Conservation (phyloP, 2,888 invertebrate genomes). For the Callyntrura guangdongensis region DNA sequence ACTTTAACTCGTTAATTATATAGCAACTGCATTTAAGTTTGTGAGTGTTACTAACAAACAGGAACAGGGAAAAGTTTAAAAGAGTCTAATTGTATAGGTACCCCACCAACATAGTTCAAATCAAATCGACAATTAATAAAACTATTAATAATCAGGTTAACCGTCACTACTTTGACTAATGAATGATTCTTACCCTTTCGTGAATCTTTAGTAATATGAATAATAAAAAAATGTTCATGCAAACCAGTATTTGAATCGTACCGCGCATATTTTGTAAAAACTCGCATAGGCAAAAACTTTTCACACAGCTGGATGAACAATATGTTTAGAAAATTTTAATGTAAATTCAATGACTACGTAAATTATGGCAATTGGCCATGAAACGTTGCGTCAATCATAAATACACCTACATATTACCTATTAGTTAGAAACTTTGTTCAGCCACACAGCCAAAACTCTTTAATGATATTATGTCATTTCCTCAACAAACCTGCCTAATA, state of each 20-base stretch:
- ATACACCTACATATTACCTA: slow-evolving; percentile 44
- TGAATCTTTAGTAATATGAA: no score
- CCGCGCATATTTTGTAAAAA: neutral
- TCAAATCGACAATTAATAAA: no score
- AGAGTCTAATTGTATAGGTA: no score
- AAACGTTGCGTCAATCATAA: slow-evolving; percentile 56
- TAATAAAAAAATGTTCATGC: neutral
- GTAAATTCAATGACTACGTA: slow-evolving; percentile 1
- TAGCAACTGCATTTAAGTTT: no score
- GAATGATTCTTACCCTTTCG: no score
- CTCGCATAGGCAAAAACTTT: neutral
- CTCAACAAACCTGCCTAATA: slow-evolving; percentile 35
- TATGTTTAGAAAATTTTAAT: neutral
- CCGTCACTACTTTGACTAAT: neutral
- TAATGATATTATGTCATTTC: slow-evolving; percentile 47
- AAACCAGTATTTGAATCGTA: neutral
- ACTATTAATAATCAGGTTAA: neutral
- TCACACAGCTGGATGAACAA: neutral
- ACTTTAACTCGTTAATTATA: no score
- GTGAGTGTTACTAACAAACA: no score
- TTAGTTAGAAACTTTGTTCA: slow-evolving; percentile 24
- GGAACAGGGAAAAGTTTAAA: no score
- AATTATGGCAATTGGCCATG: slow-evolving; percentile 65
- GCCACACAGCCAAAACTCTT: neutral
- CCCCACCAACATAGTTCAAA: no score